A percentile compares a stretch with the other conserved stretches of the same genome.
These are phyloP conservation scores for Andrena chrysosceles DNA, from an alignment of 2,888 invertebrate genomes.

Conservation along the genomic window DNA sequence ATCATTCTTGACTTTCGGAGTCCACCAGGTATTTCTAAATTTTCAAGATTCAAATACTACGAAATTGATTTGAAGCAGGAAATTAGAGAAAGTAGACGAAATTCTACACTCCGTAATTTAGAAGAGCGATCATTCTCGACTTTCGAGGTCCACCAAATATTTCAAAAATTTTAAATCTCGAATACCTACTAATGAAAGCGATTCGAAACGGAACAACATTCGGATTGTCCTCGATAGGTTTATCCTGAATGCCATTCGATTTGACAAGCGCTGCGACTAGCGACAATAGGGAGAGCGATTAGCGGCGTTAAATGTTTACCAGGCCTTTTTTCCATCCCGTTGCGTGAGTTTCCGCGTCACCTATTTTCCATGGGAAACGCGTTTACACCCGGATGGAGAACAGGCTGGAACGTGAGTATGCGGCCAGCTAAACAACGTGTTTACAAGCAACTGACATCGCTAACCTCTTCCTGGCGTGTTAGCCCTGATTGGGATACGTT, in stretches of 20 bases:
- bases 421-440: slow-evolving; percentile 70
- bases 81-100: no score
- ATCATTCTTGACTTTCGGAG: no score
- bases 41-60: no score
- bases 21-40: no score
- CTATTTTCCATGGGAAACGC: slow-evolving; percentile 51
- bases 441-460: slow-evolving; percentile 74
- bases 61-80: no score
- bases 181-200: no score
- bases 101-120: no score
- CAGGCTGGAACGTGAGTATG: slow-evolving; percentile 41
- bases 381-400: slow-evolving; percentile 47
- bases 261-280: not conserved
- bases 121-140: no score
- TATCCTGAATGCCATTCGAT: not conserved
- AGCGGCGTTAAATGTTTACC: slow-evolving; percentile 16
- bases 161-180: no score
- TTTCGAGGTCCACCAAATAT: no score
- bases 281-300: slow-evolving; percentile 15
- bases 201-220: no score
- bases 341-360: slow-evolving; percentile 37
- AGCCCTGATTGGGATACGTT: slow-evolving; percentile 60
- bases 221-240: no score
- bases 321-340: slow-evolving; percentile 23
- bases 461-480: slow-evolving; percentile 68